Evolutionary conservation across 2,113 vertebrate species (phyloP).

Genomic region (Oenanthe melanoleuca): DNA sequence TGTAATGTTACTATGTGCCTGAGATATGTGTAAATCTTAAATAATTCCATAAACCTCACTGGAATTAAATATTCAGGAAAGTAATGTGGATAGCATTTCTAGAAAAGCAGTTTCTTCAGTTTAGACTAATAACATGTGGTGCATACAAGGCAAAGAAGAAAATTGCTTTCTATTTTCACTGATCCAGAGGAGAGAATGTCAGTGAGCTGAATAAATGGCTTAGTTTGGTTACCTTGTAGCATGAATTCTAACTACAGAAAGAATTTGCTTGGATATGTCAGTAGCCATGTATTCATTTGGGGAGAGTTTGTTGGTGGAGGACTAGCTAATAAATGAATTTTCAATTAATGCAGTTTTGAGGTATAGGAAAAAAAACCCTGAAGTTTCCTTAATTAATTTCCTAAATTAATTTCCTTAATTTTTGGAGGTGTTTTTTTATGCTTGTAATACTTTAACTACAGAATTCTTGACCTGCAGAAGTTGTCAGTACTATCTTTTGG

Average conservation of each 20-base stretch:
- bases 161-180: background rate
- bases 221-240: background rate
- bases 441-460: background rate
- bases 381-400: too few species aligned
- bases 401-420: too few species aligned
- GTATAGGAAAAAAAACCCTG: background rate
- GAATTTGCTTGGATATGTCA: background rate
- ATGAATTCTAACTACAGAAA: background rate
- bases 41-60: background rate
- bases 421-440: background rate
- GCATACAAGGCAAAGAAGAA: background rate
- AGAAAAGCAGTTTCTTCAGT: background rate
- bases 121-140: background rate
- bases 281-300: background rate
- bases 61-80: background rate
- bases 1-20: background rate
- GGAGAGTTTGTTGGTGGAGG: background rate
- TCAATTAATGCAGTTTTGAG: background rate
- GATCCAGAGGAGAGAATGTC: background rate
- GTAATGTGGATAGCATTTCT: background rate
- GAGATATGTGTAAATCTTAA: background rate
- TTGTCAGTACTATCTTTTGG: background rate
- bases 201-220: background rate
- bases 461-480: background rate
- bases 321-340: background rate